Percentiles rank a stretch among this genome's conserved stretches.
Conservation (phyloP, 2,888 invertebrate genomes). For the Glaucopsyche alexis region DNA sequence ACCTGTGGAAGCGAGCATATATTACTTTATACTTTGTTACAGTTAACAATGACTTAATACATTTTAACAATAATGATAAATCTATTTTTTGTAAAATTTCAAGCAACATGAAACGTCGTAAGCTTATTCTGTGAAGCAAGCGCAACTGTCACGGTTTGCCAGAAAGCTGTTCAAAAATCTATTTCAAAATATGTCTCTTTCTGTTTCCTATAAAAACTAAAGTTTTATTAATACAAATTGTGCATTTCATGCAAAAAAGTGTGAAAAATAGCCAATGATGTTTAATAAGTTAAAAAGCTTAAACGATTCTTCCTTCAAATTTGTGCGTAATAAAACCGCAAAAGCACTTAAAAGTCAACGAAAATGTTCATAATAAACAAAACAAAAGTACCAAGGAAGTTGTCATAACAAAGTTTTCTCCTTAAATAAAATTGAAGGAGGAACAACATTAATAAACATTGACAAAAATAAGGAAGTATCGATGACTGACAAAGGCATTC, state of each 20-base stretch:
- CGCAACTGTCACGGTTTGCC: constrained; percentile 24
- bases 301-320: constrained; percentile 31
- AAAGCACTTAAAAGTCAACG: constrained; percentile 13
- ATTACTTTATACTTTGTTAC: constrained; percentile 25
- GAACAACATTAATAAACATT: constrained; percentile 29
- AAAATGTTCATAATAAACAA: background rate
- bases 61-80: constrained; percentile 22
- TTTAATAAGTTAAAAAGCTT: constrained; percentile 28
- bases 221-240: constrained; percentile 27
- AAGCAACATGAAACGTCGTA: constrained; percentile 21
- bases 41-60: background rate
- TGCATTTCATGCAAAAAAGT: constrained; percentile 32
- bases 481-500: constrained; percentile 31
- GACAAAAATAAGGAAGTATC: constrained; percentile 28
- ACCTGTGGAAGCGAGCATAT: constrained; percentile 80
- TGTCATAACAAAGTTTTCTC: background rate
- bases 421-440: constrained; percentile 28
- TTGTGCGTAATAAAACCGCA: constrained; percentile 10
- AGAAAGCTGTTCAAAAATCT: constrained; percentile 27
- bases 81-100: constrained; percentile 23
- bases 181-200: constrained; percentile 28
- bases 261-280: constrained; percentile 29
- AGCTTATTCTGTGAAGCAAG: constrained; percentile 25
- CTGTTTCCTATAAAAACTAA: constrained; percentile 23
- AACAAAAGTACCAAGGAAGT: background rate